Evolutionary conservation across 2,113 vertebrate species (phyloP).

Genomic region (Prochilodus magdalenae): DNA sequence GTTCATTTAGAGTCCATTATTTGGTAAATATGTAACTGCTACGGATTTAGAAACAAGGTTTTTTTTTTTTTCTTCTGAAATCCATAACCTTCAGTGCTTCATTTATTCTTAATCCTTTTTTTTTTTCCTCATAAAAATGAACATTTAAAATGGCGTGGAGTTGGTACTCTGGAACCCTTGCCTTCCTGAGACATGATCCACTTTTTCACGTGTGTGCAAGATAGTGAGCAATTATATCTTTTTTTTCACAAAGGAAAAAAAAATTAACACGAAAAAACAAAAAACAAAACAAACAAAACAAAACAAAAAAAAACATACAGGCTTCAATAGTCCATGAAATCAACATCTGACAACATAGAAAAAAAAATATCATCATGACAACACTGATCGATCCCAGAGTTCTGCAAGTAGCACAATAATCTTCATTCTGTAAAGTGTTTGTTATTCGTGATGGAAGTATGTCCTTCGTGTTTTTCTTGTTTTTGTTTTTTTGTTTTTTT

Average conservation of each 20-base stretch:
- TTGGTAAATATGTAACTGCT: conserved; percentile 99
- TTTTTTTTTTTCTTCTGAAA: conserved; percentile 84
- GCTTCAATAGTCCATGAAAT: conserved; percentile 75
- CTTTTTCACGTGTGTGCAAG: conserved; percentile 90
- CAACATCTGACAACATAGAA: conserved; percentile 68
- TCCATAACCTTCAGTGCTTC: conserved; percentile 85
- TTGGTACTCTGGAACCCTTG: conserved; percentile 97
- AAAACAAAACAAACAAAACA: conserved; percentile 59
- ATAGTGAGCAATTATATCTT: conserved; percentile 87
- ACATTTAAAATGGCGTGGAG: conserved; percentile 95
- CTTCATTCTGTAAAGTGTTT: conserved; percentile 89
- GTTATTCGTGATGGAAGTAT: conserved; percentile 83
- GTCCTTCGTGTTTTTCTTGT: conserved; percentile 73
- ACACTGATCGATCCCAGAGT: conserved; percentile 96
- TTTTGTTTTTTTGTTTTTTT: conserved; percentile 54
- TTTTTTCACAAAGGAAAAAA: conserved; percentile 64
- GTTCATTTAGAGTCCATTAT: conserved; percentile 94
- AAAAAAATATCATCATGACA: conserved; percentile 74
- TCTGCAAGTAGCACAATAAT: conserved; percentile 88
- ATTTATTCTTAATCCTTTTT: conserved; percentile 76
- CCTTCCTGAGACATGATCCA: conserved; percentile 97
- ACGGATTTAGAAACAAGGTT: conserved; percentile 94
- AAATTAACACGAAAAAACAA: background rate
- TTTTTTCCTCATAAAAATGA: conserved; percentile 84
- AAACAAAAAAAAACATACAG: conserved; percentile 62